These are phyloP conservation scores for Climacteris rufus DNA, from an alignment of 2,113 vertebrate genomes.

Conservation along the genomic window DNA sequence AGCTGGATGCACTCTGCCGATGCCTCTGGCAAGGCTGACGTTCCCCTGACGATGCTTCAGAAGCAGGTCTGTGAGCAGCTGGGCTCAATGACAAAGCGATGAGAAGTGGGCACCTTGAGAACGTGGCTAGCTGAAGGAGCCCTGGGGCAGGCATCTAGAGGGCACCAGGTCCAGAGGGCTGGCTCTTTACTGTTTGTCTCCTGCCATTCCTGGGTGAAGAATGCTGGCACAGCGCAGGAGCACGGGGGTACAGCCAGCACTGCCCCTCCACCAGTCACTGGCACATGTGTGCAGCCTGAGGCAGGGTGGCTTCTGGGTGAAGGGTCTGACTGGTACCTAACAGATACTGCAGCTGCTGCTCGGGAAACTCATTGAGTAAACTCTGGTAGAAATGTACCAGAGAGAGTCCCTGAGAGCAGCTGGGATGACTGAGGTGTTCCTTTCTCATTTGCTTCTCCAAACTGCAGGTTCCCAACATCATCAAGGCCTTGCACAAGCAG, in stretches of 20 bases:
- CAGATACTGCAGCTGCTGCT: not conserved
- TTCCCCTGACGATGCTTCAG: constrained; percentile 76
- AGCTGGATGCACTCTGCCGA: constrained; percentile 59
- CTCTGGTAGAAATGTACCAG: not conserved
- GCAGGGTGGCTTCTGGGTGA: not conserved
- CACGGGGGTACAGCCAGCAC: accelerated
- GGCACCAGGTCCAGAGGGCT: not conserved
- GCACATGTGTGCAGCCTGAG: not conserved
- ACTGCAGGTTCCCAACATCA: constrained; percentile 82
- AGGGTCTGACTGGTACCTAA: not conserved
- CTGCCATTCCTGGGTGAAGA: accelerated
- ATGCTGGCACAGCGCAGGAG: not conserved
- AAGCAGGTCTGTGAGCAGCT: constrained; percentile 76
- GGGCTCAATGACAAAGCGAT: not conserved
- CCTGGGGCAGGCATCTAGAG: not conserved
- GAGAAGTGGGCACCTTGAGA: not conserved
- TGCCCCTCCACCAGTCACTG: not conserved
- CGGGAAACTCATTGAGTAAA: not conserved
- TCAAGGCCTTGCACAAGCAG: constrained; percentile 88
- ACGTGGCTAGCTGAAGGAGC: not conserved
- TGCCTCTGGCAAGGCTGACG: constrained; percentile 62
- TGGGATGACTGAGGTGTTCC: not conserved
- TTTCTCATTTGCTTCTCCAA: not conserved
- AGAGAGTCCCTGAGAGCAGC: not conserved
- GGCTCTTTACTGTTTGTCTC: not conserved